These are phyloP conservation scores for Pachyuromys duprasi DNA, from an alignment of 2,797 vertebrate genomes.

Conservation along the genomic window DNA sequence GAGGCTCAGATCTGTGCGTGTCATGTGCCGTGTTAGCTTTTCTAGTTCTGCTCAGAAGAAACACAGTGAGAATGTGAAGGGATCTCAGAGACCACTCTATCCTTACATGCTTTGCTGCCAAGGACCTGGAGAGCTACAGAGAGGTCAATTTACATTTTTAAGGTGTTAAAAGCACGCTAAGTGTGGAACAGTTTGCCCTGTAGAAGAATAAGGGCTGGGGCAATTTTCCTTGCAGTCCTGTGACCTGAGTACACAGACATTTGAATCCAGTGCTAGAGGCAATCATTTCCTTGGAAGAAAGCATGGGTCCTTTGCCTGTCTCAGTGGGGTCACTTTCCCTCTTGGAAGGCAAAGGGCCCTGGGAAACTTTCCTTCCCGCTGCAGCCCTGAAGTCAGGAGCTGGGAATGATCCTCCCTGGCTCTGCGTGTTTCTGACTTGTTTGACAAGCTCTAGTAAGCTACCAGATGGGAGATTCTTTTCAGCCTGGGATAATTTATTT, in stretches of 20 bases:
- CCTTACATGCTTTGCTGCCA: neutral
- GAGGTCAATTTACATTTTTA: conserved; percentile 6
- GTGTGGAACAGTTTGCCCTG: neutral
- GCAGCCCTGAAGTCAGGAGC: conserved; percentile 79
- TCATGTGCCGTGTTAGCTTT: neutral
- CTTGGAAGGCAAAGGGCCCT: conserved; percentile 60
- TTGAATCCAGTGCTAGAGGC: neutral
- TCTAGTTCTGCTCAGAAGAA: neutral
- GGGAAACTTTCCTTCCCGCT: conserved; percentile 61
- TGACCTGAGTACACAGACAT: conserved; percentile 14
- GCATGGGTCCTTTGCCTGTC: conserved; percentile 51
- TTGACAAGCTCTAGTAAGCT: conserved; percentile 87
- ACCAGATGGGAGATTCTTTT: conserved; percentile 89
- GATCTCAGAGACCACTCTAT: neutral
- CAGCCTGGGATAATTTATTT: conserved; percentile 89
- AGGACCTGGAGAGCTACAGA: neutral
- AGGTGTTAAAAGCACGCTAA: neutral
- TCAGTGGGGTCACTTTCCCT: conserved; percentile 57
- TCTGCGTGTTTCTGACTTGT: conserved; percentile 87
- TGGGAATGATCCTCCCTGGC: conserved; percentile 86
- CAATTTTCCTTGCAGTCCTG: neutral
- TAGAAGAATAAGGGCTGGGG: neutral
- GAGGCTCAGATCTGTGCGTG: neutral
- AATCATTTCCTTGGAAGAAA: conserved; percentile 71
- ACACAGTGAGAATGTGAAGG: neutral